Evolutionary conservation across 2,888 invertebrate species (phyloP).

Genomic region (Stomorhina lunata): DNA sequence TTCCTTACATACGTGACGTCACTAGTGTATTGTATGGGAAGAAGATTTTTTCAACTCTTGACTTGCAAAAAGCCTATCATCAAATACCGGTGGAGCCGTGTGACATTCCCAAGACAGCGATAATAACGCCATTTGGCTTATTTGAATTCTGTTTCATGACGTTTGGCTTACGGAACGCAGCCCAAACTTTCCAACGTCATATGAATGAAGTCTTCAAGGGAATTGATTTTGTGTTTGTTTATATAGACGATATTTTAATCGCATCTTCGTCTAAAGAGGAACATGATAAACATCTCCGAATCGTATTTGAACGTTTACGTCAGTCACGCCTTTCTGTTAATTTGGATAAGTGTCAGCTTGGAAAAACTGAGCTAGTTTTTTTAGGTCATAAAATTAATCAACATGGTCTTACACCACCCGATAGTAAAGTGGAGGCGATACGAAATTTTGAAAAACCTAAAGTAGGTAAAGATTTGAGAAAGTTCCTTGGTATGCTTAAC

Average conservation of each 20-base stretch:
- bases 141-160: slow-evolving; percentile 73
- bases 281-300: neutral
- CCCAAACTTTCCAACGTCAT: neutral
- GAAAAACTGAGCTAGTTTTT: neutral
- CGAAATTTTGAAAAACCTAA: neutral
- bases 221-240: neutral
- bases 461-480: neutral
- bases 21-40: neutral
- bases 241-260: neutral
- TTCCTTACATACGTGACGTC: neutral
- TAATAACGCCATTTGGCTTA: slow-evolving; percentile 75
- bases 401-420: neutral
- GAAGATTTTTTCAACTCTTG: neutral
- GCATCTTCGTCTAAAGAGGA: neutral
- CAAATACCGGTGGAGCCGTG: slow-evolving; percentile 71
- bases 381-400: neutral
- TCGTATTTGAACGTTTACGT: neutral
- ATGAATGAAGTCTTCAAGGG: neutral
- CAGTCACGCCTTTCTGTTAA: neutral
- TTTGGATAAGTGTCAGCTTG: neutral
- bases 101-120: slow-evolving; percentile 67
- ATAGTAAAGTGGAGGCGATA: neutral
- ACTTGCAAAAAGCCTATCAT: slow-evolving; percentile 68
- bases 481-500: neutral
- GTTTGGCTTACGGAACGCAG: slow-evolving; percentile 72